Conservation (phyloP, 2,888 invertebrate species). For the Lasioglossum zephyrum region DNA sequence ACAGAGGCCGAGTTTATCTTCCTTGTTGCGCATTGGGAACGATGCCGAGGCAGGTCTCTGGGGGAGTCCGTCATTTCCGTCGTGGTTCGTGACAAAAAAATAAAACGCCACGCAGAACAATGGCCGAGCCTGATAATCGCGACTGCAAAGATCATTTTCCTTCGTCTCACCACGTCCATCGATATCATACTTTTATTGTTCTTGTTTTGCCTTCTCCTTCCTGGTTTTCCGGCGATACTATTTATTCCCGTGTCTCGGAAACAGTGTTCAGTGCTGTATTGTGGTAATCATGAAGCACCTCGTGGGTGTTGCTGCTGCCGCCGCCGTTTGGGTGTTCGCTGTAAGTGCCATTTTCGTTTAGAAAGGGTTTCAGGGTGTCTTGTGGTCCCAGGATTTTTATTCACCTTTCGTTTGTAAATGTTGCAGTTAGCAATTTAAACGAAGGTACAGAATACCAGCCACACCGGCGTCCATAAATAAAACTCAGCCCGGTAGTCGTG, state of each 20-base stretch:
- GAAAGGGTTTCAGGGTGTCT: background rate
- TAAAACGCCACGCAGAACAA: slow-evolving; percentile 5
- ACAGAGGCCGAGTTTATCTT: background rate
- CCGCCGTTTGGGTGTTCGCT: slow-evolving; percentile 20
- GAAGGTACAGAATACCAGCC: background rate
- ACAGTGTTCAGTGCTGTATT: slow-evolving; percentile 27
- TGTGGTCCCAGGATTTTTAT: background rate
- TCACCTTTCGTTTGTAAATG: background rate
- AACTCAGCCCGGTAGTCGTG: background rate
- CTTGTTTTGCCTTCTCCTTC: background rate
- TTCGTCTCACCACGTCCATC: background rate
- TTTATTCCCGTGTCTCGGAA: slow-evolving; percentile 24
- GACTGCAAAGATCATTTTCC: background rate
- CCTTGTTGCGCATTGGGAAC: background rate
- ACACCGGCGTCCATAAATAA: background rate
- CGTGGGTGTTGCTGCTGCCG: background rate
- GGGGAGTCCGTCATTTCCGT: slow-evolving; percentile 5
- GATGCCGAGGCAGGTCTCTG: background rate
- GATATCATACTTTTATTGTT: background rate
- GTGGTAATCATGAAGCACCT: slow-evolving; percentile 37
- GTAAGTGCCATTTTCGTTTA: slow-evolving; percentile 19
- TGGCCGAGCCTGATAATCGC: slow-evolving; percentile 21
- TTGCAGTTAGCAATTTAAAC: background rate
- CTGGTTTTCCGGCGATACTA: background rate
- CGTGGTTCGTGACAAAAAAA: background rate